Conservation (phyloP, 2,888 invertebrate species). For the Emmelina monodactyla region DNA sequence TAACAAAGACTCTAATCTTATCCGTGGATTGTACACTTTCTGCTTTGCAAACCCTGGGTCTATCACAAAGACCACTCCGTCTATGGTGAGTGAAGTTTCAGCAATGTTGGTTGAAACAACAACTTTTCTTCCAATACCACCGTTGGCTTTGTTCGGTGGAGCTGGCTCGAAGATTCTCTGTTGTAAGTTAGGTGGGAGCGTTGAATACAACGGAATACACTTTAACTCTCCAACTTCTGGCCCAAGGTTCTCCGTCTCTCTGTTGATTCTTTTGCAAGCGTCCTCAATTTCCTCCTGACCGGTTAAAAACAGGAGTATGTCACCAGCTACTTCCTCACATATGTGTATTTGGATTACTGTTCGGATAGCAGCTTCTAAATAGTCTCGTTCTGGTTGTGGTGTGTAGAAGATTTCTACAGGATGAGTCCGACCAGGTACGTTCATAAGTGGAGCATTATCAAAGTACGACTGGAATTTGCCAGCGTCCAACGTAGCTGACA, state of each 20-base stretch:
- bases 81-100: constrained; percentile 98
- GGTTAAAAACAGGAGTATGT: constrained; percentile 86
- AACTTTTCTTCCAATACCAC: constrained; percentile 89
- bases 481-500: constrained; percentile 99
- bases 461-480: constrained; percentile 99
- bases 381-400: constrained; percentile 96
- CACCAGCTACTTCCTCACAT: constrained; percentile 92
- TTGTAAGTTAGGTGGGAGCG: constrained; percentile 95
- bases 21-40: constrained; percentile 88
- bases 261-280: constrained; percentile 95
- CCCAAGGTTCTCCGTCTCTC: constrained; percentile 93
- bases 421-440: constrained; percentile 81
- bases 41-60: constrained; percentile 99
- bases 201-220: constrained; percentile 98
- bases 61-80: constrained; percentile 99
- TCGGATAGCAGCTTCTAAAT: constrained; percentile 97
- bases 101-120: constrained; percentile 99
- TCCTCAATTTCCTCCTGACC: constrained; percentile 97
- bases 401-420: constrained; percentile 91
- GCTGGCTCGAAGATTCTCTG: constrained; percentile 97
- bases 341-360: constrained; percentile 96
- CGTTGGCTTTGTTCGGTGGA: constrained; percentile 88
- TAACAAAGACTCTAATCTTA: constrained; percentile 93
- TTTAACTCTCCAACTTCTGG: constrained; percentile 97
- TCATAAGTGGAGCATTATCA: constrained; percentile 97